Percentiles rank a stretch among this genome's conserved stretches.
Conservation (phyloP, 1,140 invertebrate genomes). For the Bombus superbus region DNA sequence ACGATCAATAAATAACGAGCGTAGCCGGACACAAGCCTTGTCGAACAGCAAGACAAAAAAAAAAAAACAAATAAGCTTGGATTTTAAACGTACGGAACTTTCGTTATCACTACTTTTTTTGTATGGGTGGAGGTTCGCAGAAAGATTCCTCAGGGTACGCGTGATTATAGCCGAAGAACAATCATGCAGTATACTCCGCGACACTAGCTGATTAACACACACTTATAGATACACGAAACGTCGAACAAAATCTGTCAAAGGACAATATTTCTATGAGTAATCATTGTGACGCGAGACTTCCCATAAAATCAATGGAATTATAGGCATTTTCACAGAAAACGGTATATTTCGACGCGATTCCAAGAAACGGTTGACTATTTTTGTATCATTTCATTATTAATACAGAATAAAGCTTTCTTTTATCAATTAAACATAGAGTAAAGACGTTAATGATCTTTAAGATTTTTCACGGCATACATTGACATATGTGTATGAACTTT, state of each 20-base stretch:
- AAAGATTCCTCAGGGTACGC: constrained; percentile 35
- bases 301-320: neutral
- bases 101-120: constrained; percentile 46
- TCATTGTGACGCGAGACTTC: neutral
- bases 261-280: constrained; percentile 1
- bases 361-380: neutral
- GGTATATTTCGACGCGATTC: neutral
- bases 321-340: neutral
- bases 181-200: constrained; percentile 58
- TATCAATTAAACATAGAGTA: too few relatives aligned
- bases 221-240: neutral
- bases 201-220: constrained; percentile 45
- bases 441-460: neutral
- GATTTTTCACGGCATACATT: neutral
- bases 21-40: neutral
- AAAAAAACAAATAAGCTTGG: neutral
- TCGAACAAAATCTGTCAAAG: neutral
- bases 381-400: neutral
- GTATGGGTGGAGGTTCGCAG: constrained; percentile 24
- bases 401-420: neutral
- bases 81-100: constrained; percentile 5
- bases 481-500: neutral
- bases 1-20: neutral
- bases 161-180: constrained; percentile 44
- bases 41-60: neutral